Percentiles rank a stretch among this genome's conserved stretches.
These are phyloP conservation scores for Tachystola acroxantha DNA, from an alignment of 2,888 invertebrate species.

Conservation along the genomic window DNA sequence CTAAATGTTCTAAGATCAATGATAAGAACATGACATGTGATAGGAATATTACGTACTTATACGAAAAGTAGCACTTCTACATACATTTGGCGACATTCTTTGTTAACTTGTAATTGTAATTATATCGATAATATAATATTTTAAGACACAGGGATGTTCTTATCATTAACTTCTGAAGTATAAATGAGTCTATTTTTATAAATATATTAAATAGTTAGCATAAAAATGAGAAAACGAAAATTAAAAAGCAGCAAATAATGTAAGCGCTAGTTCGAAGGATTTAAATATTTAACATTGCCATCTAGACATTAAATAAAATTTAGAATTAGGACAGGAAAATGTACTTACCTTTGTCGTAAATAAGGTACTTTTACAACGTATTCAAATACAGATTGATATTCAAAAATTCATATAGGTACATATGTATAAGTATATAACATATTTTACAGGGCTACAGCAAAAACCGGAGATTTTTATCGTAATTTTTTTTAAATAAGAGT, in stretches of 20 bases:
- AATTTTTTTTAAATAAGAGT: constrained; percentile 12
- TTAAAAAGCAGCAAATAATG: constrained; percentile 61
- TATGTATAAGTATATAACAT: neutral
- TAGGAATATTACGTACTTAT: too few species aligned
- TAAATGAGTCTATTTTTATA: constrained; percentile 10
- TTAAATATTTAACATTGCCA: constrained; percentile 35
- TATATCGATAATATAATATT: neutral
- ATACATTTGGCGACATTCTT: too few species aligned
- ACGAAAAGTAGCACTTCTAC: too few species aligned
- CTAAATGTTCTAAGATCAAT: neutral
- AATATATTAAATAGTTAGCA: constrained; percentile 18
- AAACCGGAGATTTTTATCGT: constrained; percentile 19
- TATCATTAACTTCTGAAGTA: constrained; percentile 34
- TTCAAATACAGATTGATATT: constrained; percentile 6
- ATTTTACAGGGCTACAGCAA: constrained; percentile 41
- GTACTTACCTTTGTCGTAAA: constrained; percentile 32
- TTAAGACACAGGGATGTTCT: constrained; percentile 20
- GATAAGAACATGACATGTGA: constrained; percentile 5
- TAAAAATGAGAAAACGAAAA: constrained; percentile 32
- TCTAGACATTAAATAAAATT: constrained; percentile 29
- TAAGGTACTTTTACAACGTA: constrained; percentile 3
- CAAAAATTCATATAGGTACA: too few species aligned
- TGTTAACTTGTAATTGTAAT: constrained; percentile 2
- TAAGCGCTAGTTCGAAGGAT: constrained; percentile 41
- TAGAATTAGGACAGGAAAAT: constrained; percentile 24